Evolutionary conservation across 2,888 invertebrate genomes (phyloP), one percentile per base, ranked within the genome.

Genomic region (Amblyteles armatorius): DNA sequence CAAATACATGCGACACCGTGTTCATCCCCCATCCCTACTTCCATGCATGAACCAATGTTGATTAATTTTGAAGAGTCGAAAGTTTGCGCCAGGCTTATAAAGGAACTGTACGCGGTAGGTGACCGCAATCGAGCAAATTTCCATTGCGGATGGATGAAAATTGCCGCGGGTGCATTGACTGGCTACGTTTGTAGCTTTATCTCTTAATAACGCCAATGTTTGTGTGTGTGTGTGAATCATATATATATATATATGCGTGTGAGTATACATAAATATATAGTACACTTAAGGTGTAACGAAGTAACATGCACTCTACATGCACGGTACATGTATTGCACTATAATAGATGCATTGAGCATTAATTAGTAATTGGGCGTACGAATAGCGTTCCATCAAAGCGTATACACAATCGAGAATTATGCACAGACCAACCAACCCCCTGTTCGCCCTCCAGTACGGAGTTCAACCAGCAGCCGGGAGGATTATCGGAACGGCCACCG

Each of bases 401-500:
- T 63, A 69, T 55, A 77, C 77, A 77, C 63, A 63, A 77, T 82
- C 72, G 77, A 29, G 77, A 55, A 29, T 29, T 63, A 63, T 33
- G 29, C 44, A 67, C 72, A 9, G 19, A 19, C 65, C 73, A 44
- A n/a, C 55, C 73, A 29, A 55, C 19, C 22, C 26, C 19, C 11
- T 29, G 44, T 50, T n/a, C 63, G 13, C 29, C 63, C 29, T 29
- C 33, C 29, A 7, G 63, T 2, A 29, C 16, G 13, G 63, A 69
- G 73, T 78, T 69, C 72, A 73, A 84, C 78, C 81, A 44, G 81
- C 68, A 77, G 52, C 73, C 68, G 73, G 67, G 26, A 65, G 80
- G 84, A 84, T 81, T 84, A 81, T 74, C 73, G 84, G 69, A 84
- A 84, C 81, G 81, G 72, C 69, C 69, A 57, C 67, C 50, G 73